A percentile compares a stretch with the other conserved stretches of the same genome.
These are phyloP conservation scores for Molorchus minor DNA, from an alignment of 2,888 invertebrate species.

Conservation along the genomic window DNA sequence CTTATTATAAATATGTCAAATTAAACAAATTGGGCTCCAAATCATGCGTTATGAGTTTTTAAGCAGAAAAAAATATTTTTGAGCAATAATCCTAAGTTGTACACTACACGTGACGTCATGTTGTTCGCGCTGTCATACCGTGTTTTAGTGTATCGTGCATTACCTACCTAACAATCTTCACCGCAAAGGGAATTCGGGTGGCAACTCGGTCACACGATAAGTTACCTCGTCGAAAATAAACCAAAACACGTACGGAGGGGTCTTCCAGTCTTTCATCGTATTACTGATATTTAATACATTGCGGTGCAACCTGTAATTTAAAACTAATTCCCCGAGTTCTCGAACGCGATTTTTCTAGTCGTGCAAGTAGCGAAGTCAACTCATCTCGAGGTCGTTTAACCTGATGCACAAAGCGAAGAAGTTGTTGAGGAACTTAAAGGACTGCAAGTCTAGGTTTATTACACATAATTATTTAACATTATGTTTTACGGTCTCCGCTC, in stretches of 20 bases:
- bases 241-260: neutral
- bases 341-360: constrained; percentile 43
- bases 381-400: constrained; percentile 47
- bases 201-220: constrained; percentile 17
- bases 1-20: no score
- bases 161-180: neutral
- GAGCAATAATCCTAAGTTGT: no score
- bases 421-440: constrained; percentile 24
- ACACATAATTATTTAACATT: constrained; percentile 39
- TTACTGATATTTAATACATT: constrained; percentile 32
- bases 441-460: constrained; percentile 34
- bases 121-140: no score
- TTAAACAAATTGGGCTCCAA: no score
- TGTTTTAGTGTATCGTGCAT: no score
- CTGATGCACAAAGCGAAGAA: constrained; percentile 30
- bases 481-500: constrained; percentile 25
- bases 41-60: no score
- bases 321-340: constrained; percentile 42
- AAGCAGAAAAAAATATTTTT: no score
- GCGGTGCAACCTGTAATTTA: constrained; percentile 40
- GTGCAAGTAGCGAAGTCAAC: constrained; percentile 44
- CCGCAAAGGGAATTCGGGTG: constrained; percentile 17
- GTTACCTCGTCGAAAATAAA: constrained; percentile 20
- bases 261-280: constrained; percentile 12
- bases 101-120: no score